Percentiles rank a stretch among this genome's conserved stretches.
Conservation (phyloP, 1,140 invertebrate genomes). For the Lasaia peninsularis region DNA sequence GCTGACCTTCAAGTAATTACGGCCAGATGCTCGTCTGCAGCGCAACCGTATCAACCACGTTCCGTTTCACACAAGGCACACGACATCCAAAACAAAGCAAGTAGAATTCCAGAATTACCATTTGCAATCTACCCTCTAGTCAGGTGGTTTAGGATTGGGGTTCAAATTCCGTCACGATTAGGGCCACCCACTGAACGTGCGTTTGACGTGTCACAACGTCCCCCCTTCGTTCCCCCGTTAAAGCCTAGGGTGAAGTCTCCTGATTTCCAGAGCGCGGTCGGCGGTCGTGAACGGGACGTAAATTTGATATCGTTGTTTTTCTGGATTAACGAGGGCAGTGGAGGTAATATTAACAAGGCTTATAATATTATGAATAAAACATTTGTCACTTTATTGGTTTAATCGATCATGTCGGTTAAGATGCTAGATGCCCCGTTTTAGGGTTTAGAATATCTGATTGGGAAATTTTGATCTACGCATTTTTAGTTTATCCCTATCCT, state of each 20-base stretch:
- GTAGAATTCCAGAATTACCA: conserved; percentile 3
- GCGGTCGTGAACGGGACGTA: conserved; percentile 45
- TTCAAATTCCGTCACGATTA: conserved; percentile 59
- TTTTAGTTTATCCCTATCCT: too few species aligned
- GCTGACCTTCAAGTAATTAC: conserved; percentile 62
- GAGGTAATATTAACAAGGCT: conserved; percentile 36
- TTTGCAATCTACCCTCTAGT: conserved; percentile 40
- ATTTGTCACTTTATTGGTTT: too few species aligned
- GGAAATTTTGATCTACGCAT: too few species aligned
- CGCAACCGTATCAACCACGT: conserved; percentile 39
- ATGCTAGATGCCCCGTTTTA: too few species aligned
- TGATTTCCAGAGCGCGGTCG: conserved; percentile 26
- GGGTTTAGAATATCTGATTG: too few species aligned
- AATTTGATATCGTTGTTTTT: conserved; percentile 71
- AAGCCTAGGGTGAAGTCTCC: conserved; percentile 22
- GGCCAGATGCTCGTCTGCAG: conserved; percentile 51
- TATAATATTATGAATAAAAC: background rate
- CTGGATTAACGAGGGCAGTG: conserved; percentile 63
- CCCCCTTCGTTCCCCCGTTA: conserved; percentile 22
- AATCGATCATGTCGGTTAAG: too few species aligned
- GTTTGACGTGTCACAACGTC: conserved; percentile 32
- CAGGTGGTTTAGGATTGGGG: conserved; percentile 48
- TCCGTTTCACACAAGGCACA: conserved; percentile 37
- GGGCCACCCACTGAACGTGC: conserved; percentile 38
- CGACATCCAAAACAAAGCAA: conserved; percentile 35